These are phyloP conservation scores for Sphaeridia pumilis DNA, from an alignment of 2,888 invertebrate species.

Conservation along the genomic window DNA sequence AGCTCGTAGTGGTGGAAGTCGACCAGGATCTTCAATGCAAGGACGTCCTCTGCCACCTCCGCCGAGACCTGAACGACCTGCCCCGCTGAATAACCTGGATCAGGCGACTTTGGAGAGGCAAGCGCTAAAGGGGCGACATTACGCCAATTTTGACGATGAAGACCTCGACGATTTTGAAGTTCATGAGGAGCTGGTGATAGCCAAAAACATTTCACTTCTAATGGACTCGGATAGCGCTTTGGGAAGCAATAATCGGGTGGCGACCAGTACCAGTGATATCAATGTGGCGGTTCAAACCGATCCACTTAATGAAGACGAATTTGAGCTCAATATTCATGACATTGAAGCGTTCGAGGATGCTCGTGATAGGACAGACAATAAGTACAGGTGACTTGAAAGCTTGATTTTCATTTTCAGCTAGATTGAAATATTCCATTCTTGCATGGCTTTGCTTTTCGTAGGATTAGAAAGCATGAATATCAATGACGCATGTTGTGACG, in stretches of 20 bases:
- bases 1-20: background rate
- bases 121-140: constrained; percentile 26
- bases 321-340: constrained; percentile 37
- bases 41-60: constrained; percentile 74
- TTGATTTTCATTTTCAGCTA: no score
- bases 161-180: constrained; percentile 6
- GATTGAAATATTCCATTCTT: no score
- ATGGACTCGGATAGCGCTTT: background rate
- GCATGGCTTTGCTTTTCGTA: no score
- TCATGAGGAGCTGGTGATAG: constrained; percentile 14
- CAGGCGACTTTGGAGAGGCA: constrained; percentile 26
- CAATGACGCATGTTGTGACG: no score
- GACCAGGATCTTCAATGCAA: constrained; percentile 48
- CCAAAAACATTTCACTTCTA: constrained; percentile 18
- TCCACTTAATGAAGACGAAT: constrained; percentile 61
- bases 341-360: constrained; percentile 20
- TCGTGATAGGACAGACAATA: constrained; percentile 16
- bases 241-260: background rate
- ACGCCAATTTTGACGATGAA: constrained; percentile 31
- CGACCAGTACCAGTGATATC: constrained; percentile 13
- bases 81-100: constrained; percentile 28
- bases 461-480: no score
- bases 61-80: constrained; percentile 51
- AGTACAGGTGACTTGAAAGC: no score
- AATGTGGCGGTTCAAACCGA: constrained; percentile 70